Percentiles rank a stretch among this genome's conserved stretches.
phyloP scores from a whole-genome alignment of 1,140 invertebrate species.

The Hermatobates lingyangjiaoensis region DNA sequence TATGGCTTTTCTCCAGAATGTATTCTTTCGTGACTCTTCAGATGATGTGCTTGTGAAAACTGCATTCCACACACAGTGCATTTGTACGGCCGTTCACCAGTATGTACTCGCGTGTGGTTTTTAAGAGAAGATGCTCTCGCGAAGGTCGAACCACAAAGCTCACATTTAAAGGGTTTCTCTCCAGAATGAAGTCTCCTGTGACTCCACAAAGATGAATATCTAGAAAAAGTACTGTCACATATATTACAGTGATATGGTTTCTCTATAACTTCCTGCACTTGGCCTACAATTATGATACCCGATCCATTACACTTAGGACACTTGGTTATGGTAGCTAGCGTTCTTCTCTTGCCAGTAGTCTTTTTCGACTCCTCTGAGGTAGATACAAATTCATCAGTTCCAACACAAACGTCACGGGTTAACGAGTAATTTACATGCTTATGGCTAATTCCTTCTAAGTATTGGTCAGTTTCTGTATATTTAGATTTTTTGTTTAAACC shows the following conservation, averaged over 20 bases:
- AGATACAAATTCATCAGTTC: no score
- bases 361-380: no score
- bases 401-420: not conserved
- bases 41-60: not conserved
- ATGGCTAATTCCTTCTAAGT: slow-evolving; percentile 15
- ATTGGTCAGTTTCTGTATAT: slow-evolving; percentile 18
- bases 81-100: slow-evolving; percentile 12
- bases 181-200: slow-evolving; percentile 10
- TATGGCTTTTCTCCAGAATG: slow-evolving; percentile 20
- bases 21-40: slow-evolving; percentile 17
- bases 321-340: slow-evolving; percentile 60
- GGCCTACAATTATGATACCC: slow-evolving; percentile 52
- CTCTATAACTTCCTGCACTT: not conserved
- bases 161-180: slow-evolving; percentile 16
- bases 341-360: slow-evolving; percentile 57
- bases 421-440: slow-evolving; percentile 11
- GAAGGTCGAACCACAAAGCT: slow-evolving; percentile 12
- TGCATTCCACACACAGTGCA: slow-evolving; percentile 9
- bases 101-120: slow-evolving; percentile 19
- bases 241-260: not conserved
- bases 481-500: slow-evolving; percentile 22
- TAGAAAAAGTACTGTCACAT: not conserved
- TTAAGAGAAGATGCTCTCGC: slow-evolving; percentile 27
- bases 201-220: not conserved
- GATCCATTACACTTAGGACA: slow-evolving; percentile 74